phyloP scores from a whole-genome alignment of 1,140 invertebrate species.

The Thalassaphorura encarpata region DNA sequence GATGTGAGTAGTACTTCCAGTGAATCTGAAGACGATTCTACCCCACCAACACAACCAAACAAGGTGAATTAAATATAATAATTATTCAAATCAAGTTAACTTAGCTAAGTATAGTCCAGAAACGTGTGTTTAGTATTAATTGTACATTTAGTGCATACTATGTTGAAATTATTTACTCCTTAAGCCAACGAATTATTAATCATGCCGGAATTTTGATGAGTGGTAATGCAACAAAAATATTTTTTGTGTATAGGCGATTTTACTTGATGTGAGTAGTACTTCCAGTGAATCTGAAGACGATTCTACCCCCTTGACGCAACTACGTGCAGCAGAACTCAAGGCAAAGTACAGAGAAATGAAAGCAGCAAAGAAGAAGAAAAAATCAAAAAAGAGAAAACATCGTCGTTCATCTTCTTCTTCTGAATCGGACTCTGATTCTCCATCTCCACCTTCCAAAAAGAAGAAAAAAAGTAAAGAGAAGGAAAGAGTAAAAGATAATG shows the following conservation, averaged over 20 bases:
- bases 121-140: background rate
- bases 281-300: conserved; percentile 76
- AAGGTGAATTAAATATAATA: conserved; percentile 39
- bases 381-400: conserved; percentile 35
- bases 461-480: conserved; percentile 39
- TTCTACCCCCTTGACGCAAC: conserved; percentile 61
- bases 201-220: background rate
- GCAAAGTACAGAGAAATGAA: conserved; percentile 48
- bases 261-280: conserved; percentile 89
- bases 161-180: no score
- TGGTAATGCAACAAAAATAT: background rate
- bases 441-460: conserved; percentile 37
- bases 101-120: background rate
- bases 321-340: conserved; percentile 63
- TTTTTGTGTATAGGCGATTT: conserved; percentile 53
- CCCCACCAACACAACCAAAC: conserved; percentile 73
- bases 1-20: conserved; percentile 94
- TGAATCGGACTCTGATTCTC: conserved; percentile 9
- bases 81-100: background rate
- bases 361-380: conserved; percentile 34
- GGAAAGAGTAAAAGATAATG: no score
- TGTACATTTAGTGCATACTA: no score
- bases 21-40: conserved; percentile 68
- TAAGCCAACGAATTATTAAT: no score
- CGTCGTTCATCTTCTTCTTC: conserved; percentile 3